phyloP scores from a whole-genome alignment of 1,140 invertebrate species.

The Caligus rogercresseyi region DNA sequence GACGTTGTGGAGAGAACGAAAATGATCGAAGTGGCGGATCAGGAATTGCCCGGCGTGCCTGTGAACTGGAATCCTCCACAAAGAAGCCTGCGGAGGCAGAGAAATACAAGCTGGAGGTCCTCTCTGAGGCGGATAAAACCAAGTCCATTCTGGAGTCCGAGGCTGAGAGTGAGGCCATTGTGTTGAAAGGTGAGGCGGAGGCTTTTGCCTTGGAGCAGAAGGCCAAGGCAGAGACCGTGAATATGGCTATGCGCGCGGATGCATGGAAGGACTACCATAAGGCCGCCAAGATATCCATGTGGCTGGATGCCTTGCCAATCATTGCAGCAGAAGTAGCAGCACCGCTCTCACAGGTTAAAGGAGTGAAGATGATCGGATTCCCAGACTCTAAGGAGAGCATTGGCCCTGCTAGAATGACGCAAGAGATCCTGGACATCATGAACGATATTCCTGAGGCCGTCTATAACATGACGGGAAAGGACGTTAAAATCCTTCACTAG shows the following conservation, averaged over 20 bases:
- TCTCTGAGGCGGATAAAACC: constrained; percentile 72
- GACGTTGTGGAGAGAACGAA: constrained; percentile 51
- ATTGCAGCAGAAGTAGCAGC: constrained; percentile 83
- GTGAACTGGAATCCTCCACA: constrained; percentile 70
- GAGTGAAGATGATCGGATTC: constrained; percentile 81
- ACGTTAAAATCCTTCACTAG: background rate
- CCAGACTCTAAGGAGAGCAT: constrained; percentile 56
- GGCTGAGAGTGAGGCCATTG: constrained; percentile 72
- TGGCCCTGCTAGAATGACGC: constrained; percentile 76
- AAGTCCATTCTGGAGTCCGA: constrained; percentile 71
- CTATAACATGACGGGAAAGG: constrained; percentile 56
- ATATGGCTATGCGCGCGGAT: constrained; percentile 87
- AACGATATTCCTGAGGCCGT: constrained; percentile 73
- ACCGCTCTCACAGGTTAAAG: constrained; percentile 75
- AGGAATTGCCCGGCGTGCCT: constrained; percentile 46
- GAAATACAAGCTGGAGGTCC: constrained; percentile 69
- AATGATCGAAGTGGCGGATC: constrained; percentile 52
- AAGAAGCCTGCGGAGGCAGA: constrained; percentile 79
- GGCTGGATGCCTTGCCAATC: constrained; percentile 82
- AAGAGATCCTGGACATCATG: constrained; percentile 77
- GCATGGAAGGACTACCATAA: constrained; percentile 87
- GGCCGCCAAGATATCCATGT: constrained; percentile 91
- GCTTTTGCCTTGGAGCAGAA: constrained; percentile 66
- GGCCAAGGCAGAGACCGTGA: constrained; percentile 64
- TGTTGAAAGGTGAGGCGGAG: constrained; percentile 64